Evolutionary conservation across 2,888 invertebrate species (phyloP).

Genomic region (Pseudeuparius sepicola): DNA sequence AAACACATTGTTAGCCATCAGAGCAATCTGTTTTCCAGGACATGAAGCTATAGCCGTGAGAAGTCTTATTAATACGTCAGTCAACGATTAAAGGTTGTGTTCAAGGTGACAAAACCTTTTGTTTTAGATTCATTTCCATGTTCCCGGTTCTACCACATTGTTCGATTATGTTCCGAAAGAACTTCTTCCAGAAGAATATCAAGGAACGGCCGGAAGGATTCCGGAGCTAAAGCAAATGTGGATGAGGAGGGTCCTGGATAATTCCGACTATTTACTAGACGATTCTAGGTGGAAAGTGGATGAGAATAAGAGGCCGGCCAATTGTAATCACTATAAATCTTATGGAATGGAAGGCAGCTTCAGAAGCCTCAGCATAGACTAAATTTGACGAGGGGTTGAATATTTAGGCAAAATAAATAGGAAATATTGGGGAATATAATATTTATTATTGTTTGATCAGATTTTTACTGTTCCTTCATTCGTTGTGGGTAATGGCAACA

Average conservation of each 20-base stretch:
- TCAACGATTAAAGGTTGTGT: no score
- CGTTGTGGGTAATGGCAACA: no score
- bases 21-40: no score
- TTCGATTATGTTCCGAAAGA: slow-evolving; percentile 54
- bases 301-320: slow-evolving; percentile 41
- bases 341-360: slow-evolving; percentile 47
- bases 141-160: slow-evolving; percentile 53
- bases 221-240: slow-evolving; percentile 51
- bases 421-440: no score
- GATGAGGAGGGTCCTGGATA: slow-evolving; percentile 49
- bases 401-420: no score
- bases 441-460: no score
- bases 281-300: slow-evolving; percentile 51
- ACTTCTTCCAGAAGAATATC: slow-evolving; percentile 57
- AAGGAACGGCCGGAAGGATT: slow-evolving; percentile 53
- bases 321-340: slow-evolving; percentile 30
- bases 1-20: no score
- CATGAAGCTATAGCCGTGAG: no score
- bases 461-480: no score
- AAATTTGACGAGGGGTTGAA: no score
- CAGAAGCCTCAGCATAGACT: slow-evolving; percentile 48
- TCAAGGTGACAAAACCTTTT: no score
- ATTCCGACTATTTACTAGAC: slow-evolving; percentile 45
- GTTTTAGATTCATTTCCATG: slow-evolving; percentile 58
- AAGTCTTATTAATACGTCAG: no score